Base-by-base conservation (phyloP, 2,888 invertebrate genomes). In the Polyommatus icarus region DNA sequence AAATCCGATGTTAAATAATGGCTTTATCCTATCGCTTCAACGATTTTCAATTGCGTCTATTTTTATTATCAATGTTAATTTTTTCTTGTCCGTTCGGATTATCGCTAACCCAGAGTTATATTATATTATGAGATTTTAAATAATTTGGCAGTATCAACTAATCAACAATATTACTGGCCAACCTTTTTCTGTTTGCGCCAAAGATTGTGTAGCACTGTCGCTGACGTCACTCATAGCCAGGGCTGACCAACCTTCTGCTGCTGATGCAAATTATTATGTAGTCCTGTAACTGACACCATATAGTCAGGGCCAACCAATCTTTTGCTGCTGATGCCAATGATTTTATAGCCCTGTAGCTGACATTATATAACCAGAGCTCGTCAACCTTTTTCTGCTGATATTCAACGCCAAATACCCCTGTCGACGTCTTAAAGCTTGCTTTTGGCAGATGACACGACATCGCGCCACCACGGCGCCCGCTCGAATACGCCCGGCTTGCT, bases 401-500 rank as follows among this genome's bases (percentile, higher is more conserved):
- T 24, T 59, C n/a, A 59, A 46, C 46, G 61, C 61, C 2, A 29
- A 61, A 20, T 71, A 71, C 15, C 18, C 40, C 36, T 20, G 72
- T 40, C n/a, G 50, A 50, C 12, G 29, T 15, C 78, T 84, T 89
- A 93, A 79, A 93, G 88, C 80, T 93, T 93, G 32, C 92, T 89
- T 0, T 83, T 81, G 15, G 75, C 50, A 12, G 75, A 75, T 0
- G 89, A 88, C 54, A 89, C 87, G 0, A 92, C 89, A 6, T 94
- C 89, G 0, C 89, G 86, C 97, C 97, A 97, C 97, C 97, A 97
- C 1, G 94, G 82, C 3, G 97, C 96, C 77, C 97, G 94, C 82
- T 96, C 96, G 87, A 96, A 95, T 1, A 95, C 96, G 6, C 96
- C 96, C 0, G 95, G 95, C 82, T 96, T 95, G 81, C 96, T 95